These are phyloP conservation scores for Noctua janthe DNA, from an alignment of 2,888 invertebrate genomes.

Conservation along the genomic window DNA sequence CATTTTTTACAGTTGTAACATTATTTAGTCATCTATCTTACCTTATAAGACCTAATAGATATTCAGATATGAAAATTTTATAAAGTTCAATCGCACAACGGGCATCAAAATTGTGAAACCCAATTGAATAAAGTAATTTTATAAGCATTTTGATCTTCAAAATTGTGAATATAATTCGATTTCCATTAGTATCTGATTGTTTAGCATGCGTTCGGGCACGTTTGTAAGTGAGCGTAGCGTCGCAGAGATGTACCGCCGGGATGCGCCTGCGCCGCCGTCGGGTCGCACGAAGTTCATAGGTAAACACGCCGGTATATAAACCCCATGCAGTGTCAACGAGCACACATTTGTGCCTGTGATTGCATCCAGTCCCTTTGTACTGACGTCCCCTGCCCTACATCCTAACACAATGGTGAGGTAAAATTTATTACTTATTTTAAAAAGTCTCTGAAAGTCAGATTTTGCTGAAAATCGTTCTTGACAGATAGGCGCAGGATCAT, in stretches of 20 bases:
- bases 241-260: constrained; percentile 78
- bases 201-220: constrained; percentile 63
- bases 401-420: constrained; percentile 76
- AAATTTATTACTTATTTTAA: constrained; percentile 27
- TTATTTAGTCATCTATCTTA: not conserved
- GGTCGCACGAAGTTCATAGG: constrained; percentile 89
- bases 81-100: constrained; percentile 52
- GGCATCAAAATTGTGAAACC: constrained; percentile 62
- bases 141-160: constrained; percentile 66
- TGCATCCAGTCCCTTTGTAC: constrained; percentile 78
- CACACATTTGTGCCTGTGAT: constrained; percentile 83
- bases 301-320: constrained; percentile 88
- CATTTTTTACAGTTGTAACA: not conserved
- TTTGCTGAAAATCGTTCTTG: not conserved
- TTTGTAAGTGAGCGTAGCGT: constrained; percentile 64
- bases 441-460: not conserved
- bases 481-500: not conserved
- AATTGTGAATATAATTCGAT: constrained; percentile 70
- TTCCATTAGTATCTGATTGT: constrained; percentile 73
- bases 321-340: constrained; percentile 85
- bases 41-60: constrained; percentile 5
- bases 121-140: constrained; percentile 70
- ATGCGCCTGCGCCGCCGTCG: constrained; percentile 76
- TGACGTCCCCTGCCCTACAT: constrained; percentile 67
- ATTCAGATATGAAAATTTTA: constrained; percentile 52